phyloP scores from a whole-genome alignment of 2,113 vertebrate genomes.

The Phocoena sinus region DNA sequence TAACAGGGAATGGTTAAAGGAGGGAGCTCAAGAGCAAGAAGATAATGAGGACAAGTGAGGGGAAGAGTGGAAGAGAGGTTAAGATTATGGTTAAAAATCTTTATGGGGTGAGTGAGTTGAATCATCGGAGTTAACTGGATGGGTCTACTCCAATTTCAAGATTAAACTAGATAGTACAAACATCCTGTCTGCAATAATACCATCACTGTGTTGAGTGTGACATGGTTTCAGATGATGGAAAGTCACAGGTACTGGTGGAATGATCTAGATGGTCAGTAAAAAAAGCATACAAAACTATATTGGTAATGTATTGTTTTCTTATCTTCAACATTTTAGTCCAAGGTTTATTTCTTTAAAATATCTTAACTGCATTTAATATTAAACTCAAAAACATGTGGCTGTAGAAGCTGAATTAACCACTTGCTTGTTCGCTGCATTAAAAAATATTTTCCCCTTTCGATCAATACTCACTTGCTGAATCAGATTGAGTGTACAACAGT shows the following conservation, averaged over 20 bases:
- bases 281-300: background rate
- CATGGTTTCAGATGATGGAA: background rate
- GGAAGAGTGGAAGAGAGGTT: background rate
- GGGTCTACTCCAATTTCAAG: background rate
- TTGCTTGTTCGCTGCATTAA: background rate
- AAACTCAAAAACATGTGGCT: background rate
- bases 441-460: background rate
- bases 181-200: background rate
- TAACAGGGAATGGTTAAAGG: background rate
- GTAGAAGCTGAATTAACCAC: background rate
- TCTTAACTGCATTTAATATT: background rate
- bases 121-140: background rate
- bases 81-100: background rate
- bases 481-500: background rate
- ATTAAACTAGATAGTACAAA: background rate
- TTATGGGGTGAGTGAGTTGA: background rate
- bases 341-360: background rate
- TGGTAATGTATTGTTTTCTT: background rate
- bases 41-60: background rate
- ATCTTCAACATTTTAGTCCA: background rate
- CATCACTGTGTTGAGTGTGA: background rate
- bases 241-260: background rate
- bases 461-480: background rate
- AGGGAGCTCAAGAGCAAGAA: background rate
- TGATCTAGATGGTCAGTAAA: background rate